Base-by-base conservation (phyloP, 64 coral and sea anemone genomes). In the Montipora capricornis region DNA sequence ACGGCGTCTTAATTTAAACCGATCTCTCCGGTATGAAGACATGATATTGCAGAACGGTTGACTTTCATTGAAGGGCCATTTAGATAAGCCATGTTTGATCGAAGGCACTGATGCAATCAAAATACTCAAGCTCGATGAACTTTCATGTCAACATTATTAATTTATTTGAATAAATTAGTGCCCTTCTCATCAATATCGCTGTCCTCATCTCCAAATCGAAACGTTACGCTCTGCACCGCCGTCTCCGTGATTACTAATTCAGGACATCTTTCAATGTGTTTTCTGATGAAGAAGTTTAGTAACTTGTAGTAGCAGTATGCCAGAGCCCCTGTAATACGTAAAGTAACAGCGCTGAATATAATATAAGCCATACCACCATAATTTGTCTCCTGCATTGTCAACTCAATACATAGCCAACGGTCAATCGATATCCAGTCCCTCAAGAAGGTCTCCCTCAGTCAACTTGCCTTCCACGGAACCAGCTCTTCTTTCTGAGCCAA, bases 251-350 rank as follows among this genome's bases (percentile, higher is more conserved):
- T 64, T 0, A n/a, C 12, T 9, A 59, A 14, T 5, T 68, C 17
- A 5, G 17, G 76, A 0, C 29, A 4, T 17, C 16, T 73, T 86
- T 86, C 82, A 49, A 86, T 51, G 61, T 86, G 68, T 7, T 70
- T 69, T 86, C 19, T 69, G 4, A 86, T 86, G 46, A 73, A 86
- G 19, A 71, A 73, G 16, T 86, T 86, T 5, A 70, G 19, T 3
- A 86, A 14, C 47, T 86, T 86, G 82, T 71, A 86, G 62, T 86
- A 86, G 17, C 15, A 86, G 46, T 86, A 86, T 2, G 64, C 82
- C 5, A 86, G 6, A 70, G 17, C 7, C 50, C 64, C 82, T 19
- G 64, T 71, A 9, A 62, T 66, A 47, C 26, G 16, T 46, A 71
- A 19, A 20, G 82, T 86, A 49, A 50, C 15, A 86, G 46, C 17